These are phyloP conservation scores for Monodelphis domestica DNA, from an alignment of 2,797 vertebrate genomes.

Conservation along the genomic window DNA sequence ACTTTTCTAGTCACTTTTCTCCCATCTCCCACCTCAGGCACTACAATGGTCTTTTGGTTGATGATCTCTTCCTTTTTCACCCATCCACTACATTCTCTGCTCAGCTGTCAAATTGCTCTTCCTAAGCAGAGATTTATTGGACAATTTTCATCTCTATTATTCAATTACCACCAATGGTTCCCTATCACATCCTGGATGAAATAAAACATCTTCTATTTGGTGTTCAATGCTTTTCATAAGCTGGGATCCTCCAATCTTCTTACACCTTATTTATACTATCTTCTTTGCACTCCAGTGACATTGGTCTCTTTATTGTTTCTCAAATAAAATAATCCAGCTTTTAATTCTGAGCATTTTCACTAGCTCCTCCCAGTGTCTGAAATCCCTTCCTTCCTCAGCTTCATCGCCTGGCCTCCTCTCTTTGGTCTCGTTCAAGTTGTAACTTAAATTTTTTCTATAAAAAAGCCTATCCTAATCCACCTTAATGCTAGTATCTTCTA, in stretches of 20 bases:
- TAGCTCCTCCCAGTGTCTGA: no score
- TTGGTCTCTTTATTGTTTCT: no score
- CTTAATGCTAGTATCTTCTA: neutral
- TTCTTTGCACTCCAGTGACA: no score
- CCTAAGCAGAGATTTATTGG: neutral
- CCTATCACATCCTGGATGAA: neutral
- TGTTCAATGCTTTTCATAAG: neutral
- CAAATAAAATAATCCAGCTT: no score
- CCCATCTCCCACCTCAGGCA: neutral
- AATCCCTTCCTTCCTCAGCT: no score
- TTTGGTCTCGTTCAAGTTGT: no score
- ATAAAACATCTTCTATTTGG: neutral
- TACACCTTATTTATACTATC: no score
- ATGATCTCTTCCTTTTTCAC: neutral
- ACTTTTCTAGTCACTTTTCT: neutral
- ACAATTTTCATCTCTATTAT: neutral
- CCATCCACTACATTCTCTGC: neutral
- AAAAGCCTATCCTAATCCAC: no score
- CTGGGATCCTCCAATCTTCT: neutral
- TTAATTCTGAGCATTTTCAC: no score
- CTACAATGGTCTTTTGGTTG: neutral
- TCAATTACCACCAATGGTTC: neutral
- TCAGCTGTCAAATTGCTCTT: neutral
- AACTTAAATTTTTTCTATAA: no score
- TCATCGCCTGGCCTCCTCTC: no score